Percentiles rank a stretch among this genome's conserved stretches.
Evolutionary conservation across 2,113 vertebrate species (phyloP).

Genomic region (human (Homo sapiens)): GRCh38 chr4:11358501-11359000

Average conservation of each 20-base stretch:
- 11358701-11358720: neutral
- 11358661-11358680: neutral
- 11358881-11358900: neutral
- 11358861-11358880: neutral
- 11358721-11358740: neutral
- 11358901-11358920: neutral
- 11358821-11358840: neutral
- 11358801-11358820: neutral
- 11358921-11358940: neutral
- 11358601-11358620: neutral
- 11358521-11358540: no score
- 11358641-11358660: neutral
- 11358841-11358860: neutral
- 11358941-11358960: neutral
- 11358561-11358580: neutral
- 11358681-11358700: neutral
- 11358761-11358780: neutral
- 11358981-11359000: fast-evolving
- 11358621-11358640: neutral
- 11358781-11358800: neutral
- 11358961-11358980: fast-evolving
- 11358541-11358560: neutral
- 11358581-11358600: neutral
- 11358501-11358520: fast-evolving
- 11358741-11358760: neutral